Evolutionary conservation across 2,888 invertebrate species (phyloP).

Genomic region (Portevinia maculata): DNA sequence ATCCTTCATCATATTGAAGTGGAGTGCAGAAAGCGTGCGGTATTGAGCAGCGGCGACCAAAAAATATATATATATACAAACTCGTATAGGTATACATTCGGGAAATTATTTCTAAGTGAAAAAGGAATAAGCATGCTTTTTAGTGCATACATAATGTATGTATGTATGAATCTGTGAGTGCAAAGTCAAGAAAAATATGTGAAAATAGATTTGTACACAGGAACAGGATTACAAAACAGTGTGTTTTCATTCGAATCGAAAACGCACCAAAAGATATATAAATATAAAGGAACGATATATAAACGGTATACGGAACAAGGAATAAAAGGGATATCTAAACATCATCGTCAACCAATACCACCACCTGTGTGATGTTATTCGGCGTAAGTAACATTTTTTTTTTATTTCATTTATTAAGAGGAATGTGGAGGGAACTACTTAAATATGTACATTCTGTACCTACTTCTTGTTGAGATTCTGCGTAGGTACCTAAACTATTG

Average conservation of each 20-base stretch:
- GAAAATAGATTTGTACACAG: conserved; percentile 38
- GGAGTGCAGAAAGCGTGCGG: conserved; percentile 44
- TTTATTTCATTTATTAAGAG: conserved; percentile 13
- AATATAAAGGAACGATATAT: conserved; percentile 31
- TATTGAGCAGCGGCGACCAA: conserved; percentile 25
- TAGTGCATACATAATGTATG: too few species aligned
- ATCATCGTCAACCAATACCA: conserved; percentile 44
- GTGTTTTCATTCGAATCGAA: conserved; percentile 45
- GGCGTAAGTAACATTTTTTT: conserved; percentile 60
- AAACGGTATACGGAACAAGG: conserved; percentile 9
- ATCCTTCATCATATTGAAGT: conserved; percentile 64
- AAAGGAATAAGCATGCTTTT: conserved; percentile 32
- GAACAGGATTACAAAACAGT: conserved; percentile 55
- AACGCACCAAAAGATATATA: conserved; percentile 55
- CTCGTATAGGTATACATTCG: neutral
- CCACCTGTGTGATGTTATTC: conserved; percentile 73
- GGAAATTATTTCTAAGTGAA: conserved; percentile 13
- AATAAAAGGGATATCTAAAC: conserved; percentile 54
- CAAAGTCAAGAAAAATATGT: conserved; percentile 37
- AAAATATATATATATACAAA: neutral
- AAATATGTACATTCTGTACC: neutral
- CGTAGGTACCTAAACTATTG: neutral
- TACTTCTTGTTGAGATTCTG: conserved; percentile 15
- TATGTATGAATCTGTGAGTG: conserved; percentile 52
- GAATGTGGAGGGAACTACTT: neutral